Evolutionary conservation across 37 sponge, comb jelly and placozoan genomes (phyloP), one percentile per base, ranked within the genome.

Genomic region (Diacarnus erythraeanus): DNA sequence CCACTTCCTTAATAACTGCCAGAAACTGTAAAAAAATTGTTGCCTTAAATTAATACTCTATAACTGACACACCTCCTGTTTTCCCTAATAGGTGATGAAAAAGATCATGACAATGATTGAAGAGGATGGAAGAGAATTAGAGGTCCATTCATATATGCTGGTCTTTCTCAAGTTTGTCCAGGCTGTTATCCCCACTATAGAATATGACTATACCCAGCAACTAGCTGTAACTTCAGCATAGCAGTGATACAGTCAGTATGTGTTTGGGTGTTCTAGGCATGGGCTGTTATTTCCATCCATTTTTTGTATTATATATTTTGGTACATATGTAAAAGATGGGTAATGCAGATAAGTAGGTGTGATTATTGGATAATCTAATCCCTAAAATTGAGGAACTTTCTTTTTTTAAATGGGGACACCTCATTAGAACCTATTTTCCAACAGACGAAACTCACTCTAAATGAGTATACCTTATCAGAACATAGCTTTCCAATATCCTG

Each of bases 161-260:
- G 95, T 99, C 72, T 99, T 99, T 85, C 93, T 99, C 57, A 99
- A 99, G 88, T 99, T 99, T 83, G 99, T 99, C 1, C 93, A 95
- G 84, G 90, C 97, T 29, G 99, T 99, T 25, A 94, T 99, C 0
- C 99, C 99, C 10, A 96, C 99, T 44, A 96, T 99, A 21, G 99
- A 99, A 71, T 99, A 99, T 80, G 99, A 99, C 86, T 99, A 88
- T 83, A 99, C 99, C 3, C 90, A 88, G 39, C 96, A 97, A 82
- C 82, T 97, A 34, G 78, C 98, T 22, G 74, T 92, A n/a, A 78
- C 86, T 41, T 76, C 85, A 26, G 77, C 73, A 38, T 76, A 60
- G 61, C 77, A 18, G 35, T 47, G 12, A 47, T 47, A 47, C 51
- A 15, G 51, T 47, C 6, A 6, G 51, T 47, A 12, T 47, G 51